A percentile compares a stretch with the other conserved stretches of the same genome.
Evolutionary conservation across 2,797 vertebrate species (phyloP).

Genomic region (Liparis tanakae): DNA sequence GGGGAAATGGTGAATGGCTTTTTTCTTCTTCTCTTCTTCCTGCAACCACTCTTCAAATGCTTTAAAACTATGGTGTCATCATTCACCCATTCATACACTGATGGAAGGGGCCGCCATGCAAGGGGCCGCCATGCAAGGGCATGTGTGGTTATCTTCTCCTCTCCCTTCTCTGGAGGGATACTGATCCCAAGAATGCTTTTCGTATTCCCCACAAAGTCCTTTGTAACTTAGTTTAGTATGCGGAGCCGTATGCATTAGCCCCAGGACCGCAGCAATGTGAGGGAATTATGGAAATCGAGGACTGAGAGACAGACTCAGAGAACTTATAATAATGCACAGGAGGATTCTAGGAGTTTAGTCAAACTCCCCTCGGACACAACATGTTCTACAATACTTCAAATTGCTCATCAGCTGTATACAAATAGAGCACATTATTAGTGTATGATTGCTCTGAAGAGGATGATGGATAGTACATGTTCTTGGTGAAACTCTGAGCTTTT

Average conservation of each 20-base stretch:
- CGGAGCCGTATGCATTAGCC: slow-evolving; percentile 3
- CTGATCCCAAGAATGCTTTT: slow-evolving; percentile 14
- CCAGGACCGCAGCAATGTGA: slow-evolving; percentile 10
- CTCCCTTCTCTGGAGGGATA: not conserved
- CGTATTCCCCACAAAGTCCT: not conserved
- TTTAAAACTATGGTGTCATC: no score
- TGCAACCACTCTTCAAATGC: no score
- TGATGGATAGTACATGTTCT: not conserved
- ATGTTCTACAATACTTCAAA: slow-evolving; percentile 9
- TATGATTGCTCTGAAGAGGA: not conserved
- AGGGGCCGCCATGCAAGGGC: no score
- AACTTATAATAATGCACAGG: not conserved
- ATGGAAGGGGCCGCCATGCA: no score
- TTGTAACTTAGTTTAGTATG: slow-evolving; percentile 14
- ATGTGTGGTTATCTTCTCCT: not conserved
- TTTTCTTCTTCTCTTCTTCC: no score
- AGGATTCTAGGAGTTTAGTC: not conserved
- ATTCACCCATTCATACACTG: no score
- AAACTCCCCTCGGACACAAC: not conserved
- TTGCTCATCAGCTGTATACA: not conserved
- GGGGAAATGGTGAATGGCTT: no score
- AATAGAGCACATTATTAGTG: not conserved
- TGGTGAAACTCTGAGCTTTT: not conserved
- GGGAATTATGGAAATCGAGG: slow-evolving; percentile 9
- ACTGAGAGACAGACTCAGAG: not conserved